Conservation (phyloP, 1,140 invertebrate species). For the Drosophila mayri region DNA sequence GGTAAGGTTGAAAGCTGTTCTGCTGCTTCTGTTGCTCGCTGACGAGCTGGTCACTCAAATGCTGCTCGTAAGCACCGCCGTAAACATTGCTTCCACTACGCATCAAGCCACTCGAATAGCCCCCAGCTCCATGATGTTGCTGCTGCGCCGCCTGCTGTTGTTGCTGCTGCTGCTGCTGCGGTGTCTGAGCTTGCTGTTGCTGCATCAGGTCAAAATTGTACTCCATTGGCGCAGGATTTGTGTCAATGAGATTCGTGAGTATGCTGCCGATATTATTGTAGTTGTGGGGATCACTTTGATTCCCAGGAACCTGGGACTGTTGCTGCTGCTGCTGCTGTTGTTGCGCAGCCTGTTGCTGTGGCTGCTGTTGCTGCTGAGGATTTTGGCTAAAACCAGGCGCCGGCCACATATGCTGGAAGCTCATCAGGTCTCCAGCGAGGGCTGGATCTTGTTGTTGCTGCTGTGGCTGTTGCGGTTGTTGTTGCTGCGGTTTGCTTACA, state of each 20-base stretch:
- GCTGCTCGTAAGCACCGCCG: conserved; percentile 71
- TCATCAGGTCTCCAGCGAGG: conserved; percentile 66
- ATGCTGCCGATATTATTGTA: conserved; percentile 84
- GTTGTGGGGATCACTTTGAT: conserved; percentile 72
- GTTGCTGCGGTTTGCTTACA: conserved; percentile 61
- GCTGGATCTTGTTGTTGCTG: conserved; percentile 68
- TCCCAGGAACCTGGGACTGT: conserved; percentile 56
- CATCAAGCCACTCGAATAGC: conserved; percentile 65
- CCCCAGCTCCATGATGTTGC: conserved; percentile 61
- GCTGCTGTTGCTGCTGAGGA: conserved; percentile 47
- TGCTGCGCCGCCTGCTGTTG: conserved; percentile 60
- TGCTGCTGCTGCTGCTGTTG: conserved; percentile 61
- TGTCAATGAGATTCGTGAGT: conserved; percentile 84
- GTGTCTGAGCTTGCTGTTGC: conserved; percentile 48
- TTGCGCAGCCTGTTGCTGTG: conserved; percentile 58
- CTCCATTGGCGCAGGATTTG: conserved; percentile 77
- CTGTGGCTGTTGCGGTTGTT: conserved; percentile 56
- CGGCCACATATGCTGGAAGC: conserved; percentile 83
- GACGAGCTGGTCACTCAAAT: conserved; percentile 64
- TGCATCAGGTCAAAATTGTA: conserved; percentile 82
- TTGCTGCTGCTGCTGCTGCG: conserved; percentile 66
- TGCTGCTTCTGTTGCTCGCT: conserved; percentile 82
- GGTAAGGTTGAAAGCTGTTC: conserved; percentile 82
- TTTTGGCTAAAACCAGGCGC: conserved; percentile 42
- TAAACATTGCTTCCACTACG: conserved; percentile 65